These are phyloP conservation scores for Euglossa dilemma DNA, from an alignment of 1,140 invertebrate genomes.

Conservation along the genomic window DNA sequence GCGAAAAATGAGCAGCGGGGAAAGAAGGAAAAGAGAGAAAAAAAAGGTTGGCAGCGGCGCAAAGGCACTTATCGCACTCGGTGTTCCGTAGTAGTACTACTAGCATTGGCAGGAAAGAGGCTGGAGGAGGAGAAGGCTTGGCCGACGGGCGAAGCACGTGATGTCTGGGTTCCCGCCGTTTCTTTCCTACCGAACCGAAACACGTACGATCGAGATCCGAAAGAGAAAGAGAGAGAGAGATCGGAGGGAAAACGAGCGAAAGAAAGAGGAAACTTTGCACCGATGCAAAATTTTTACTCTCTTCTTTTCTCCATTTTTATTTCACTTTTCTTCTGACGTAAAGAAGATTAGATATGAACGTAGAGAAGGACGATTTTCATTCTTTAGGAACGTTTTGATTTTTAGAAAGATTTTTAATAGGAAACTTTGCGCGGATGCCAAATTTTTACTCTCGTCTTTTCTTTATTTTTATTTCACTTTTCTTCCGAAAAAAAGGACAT, in stretches of 20 bases:
- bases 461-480: background rate
- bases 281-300: background rate
- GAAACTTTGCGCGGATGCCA: background rate
- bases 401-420: too few species aligned
- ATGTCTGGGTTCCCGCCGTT: slow-evolving; percentile 68
- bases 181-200: slow-evolving; percentile 52
- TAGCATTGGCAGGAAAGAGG: slow-evolving; percentile 28
- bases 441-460: background rate
- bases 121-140: slow-evolving; percentile 9
- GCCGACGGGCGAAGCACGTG: slow-evolving; percentile 67
- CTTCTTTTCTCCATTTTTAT: background rate
- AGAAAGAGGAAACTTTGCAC: background rate
- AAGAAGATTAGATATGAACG: too few species aligned
- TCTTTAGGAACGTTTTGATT: too few species aligned
- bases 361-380: too few species aligned
- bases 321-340: too few species aligned
- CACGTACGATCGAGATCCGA: background rate
- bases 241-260: background rate
- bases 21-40: background rate
- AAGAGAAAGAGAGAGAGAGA: background rate
- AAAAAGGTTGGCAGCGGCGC: slow-evolving; percentile 31
- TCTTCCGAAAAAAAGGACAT: too few species aligned
- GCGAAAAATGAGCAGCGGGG: slow-evolving; percentile 27
- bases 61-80: slow-evolving; percentile 34
- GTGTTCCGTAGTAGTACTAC: slow-evolving; percentile 47